These are phyloP conservation scores for Podarcis lilfordi DNA, from an alignment of 2,797 vertebrate species.

Conservation along the genomic window DNA sequence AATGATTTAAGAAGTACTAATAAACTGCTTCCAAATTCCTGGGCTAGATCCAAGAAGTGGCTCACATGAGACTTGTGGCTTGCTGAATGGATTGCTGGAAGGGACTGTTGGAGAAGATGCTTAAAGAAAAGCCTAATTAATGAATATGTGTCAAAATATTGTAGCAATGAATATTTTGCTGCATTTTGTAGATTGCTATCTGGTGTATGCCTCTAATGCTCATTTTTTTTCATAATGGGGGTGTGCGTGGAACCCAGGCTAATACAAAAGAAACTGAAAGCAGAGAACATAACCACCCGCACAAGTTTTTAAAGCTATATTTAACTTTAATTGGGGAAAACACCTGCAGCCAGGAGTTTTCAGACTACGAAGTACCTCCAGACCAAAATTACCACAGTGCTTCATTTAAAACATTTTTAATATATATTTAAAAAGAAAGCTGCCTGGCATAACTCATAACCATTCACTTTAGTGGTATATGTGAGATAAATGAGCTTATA, in stretches of 20 bases:
- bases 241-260: background rate
- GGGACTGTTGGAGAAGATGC: background rate
- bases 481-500: background rate
- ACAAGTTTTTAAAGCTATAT: conserved; percentile 61
- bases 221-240: background rate
- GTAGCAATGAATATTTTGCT: background rate
- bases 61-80: background rate
- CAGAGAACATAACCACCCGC: conserved; percentile 53
- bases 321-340: conserved; percentile 61
- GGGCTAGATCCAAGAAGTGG: background rate
- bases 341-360: conserved; percentile 58
- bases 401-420: background rate
- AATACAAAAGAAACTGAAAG: conserved; percentile 32
- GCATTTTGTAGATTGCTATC: background rate
- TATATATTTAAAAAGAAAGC: conserved; percentile 15
- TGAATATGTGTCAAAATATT: background rate
- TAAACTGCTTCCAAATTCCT: background rate
- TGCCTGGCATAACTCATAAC: conserved; percentile 18
- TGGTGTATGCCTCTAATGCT: background rate
- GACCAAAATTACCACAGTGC: conserved; percentile 24
- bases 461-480: conserved; percentile 13
- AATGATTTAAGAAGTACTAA: background rate
- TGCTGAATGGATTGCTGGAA: background rate
- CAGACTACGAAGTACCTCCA: conserved; percentile 53
- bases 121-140: background rate